phyloP scores from a whole-genome alignment of 2,888 invertebrate genomes.

The Drosophila imparisetae region DNA sequence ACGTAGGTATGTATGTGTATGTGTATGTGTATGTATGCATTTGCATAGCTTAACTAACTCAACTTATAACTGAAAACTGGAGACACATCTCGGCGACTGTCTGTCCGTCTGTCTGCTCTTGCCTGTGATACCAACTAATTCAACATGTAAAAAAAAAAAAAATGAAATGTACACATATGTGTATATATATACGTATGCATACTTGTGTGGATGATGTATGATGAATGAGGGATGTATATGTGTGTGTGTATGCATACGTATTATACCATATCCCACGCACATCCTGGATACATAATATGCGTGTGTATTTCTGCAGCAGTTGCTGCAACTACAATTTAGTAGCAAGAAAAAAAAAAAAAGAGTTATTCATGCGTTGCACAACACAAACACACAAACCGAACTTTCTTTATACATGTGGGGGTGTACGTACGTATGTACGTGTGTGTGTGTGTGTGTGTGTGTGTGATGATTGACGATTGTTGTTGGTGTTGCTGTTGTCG shows the following conservation, averaged over 20 bases:
- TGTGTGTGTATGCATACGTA: neutral
- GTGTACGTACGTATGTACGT: neutral
- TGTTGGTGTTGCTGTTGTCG: neutral
- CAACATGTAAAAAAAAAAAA: constrained; percentile 47
- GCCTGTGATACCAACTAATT: constrained; percentile 48
- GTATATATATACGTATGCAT: constrained; percentile 10
- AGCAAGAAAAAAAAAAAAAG: constrained; percentile 25
- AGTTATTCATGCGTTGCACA: neutral
- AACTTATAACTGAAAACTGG: constrained; percentile 31
- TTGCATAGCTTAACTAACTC: constrained; percentile 19
- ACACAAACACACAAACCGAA: constrained; percentile 8
- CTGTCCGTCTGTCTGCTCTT: constrained; percentile 4
- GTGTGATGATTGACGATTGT: constrained; percentile 7
- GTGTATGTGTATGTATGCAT: constrained; percentile 1
- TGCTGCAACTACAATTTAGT: constrained; percentile 32
- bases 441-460: neutral
- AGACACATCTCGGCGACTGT: constrained; percentile 1
- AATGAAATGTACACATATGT: constrained; percentile 9
- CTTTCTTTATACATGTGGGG: constrained; percentile 32
- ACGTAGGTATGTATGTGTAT: neutral
- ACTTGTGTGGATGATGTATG: constrained; percentile 11
- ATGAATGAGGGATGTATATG: neutral
- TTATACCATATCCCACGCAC: neutral
- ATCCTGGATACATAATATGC: neutral
- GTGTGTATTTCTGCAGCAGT: constrained; percentile 2